Conservation (phyloP, 2,113 vertebrate genomes). For the Nestor notabilis region DNA sequence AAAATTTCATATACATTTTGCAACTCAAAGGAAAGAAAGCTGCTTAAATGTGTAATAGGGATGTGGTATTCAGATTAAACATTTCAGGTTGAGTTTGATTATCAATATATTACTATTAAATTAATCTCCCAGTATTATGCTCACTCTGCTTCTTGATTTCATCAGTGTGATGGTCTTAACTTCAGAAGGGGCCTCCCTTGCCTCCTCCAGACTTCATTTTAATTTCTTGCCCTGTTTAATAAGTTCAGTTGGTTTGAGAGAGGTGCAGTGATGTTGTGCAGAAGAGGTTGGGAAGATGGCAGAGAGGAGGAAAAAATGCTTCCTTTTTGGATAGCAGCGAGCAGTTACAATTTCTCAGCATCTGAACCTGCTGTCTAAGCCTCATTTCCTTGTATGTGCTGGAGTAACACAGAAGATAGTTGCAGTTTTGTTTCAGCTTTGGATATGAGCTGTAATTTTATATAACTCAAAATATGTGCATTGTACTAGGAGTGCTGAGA, state of each 20-base stretch:
- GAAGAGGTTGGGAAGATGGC: neutral
- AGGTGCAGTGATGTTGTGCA: neutral
- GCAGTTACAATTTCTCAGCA: neutral
- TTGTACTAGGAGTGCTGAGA: neutral
- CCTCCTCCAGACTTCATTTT: neutral
- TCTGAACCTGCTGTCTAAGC: neutral
- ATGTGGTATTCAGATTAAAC: neutral
- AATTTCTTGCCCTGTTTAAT: neutral
- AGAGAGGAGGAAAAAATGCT: neutral
- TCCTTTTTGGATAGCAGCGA: neutral
- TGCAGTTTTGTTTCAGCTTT: neutral
- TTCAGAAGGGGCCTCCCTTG: neutral
- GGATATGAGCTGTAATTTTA: neutral
- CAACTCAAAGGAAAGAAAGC: neutral
- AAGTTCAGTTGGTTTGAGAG: neutral
- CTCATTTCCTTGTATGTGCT: neutral
- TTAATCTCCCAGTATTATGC: neutral
- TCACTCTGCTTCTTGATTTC: neutral
- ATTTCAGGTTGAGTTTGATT: neutral
- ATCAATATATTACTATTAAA: neutral
- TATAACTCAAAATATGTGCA: neutral
- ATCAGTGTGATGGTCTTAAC: neutral
- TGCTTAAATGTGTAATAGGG: neutral
- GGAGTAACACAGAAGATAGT: neutral
- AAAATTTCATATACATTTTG: neutral